Evolutionary conservation across 2,113 vertebrate genomes (phyloP), one percentile per base, ranked within the genome.

Genomic region (Syngnathus floridae): DNA sequence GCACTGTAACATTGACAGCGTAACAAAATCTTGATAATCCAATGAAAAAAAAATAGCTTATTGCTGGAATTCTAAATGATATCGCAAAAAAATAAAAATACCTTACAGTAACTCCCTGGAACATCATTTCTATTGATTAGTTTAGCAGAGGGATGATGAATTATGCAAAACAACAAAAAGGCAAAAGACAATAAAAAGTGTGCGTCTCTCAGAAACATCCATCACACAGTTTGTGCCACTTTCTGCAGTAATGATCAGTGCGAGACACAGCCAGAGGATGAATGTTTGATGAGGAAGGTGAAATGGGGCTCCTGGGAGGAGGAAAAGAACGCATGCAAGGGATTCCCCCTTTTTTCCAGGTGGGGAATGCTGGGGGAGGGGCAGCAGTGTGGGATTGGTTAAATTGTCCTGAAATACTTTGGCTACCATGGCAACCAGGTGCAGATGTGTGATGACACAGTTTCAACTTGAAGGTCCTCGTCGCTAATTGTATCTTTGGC

Each of bases 261-360:
- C 74, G 64, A 75, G 72, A 84, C 64, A 72, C 67, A 78, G 66
- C 63, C 68, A 65, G 73, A 62, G 55, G 72, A 83, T 82, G 75
- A 82, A 86, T 86, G 73, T 81, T 85, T 84, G 73, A 84, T 84
- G 81, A 86, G 70, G 63, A 52, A 52, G 58, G 76, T 12, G 71
- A 56, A 64, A 77, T 46, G 65, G 54, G 65, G 64, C 80, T 79
- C 74, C 62, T 68, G 75, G 74, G 78, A 84, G 58, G 60, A 52
- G 1, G 6, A 65, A 57, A 60, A 35, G 65, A 71, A 62, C 5
- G 70, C 58, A 58, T 76, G 58, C 35, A 10, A 69, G 70, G 75
- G 72, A 81, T 70, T 82, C 64, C 77, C 78, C 40, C 43, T 2
- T 22, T 55, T 72, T 62, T 49, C 56, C 74, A 74, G 76, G 70